These are phyloP conservation scores for Lipotes vexillifer DNA, from an alignment of 2,113 vertebrate genomes.

Conservation along the genomic window DNA sequence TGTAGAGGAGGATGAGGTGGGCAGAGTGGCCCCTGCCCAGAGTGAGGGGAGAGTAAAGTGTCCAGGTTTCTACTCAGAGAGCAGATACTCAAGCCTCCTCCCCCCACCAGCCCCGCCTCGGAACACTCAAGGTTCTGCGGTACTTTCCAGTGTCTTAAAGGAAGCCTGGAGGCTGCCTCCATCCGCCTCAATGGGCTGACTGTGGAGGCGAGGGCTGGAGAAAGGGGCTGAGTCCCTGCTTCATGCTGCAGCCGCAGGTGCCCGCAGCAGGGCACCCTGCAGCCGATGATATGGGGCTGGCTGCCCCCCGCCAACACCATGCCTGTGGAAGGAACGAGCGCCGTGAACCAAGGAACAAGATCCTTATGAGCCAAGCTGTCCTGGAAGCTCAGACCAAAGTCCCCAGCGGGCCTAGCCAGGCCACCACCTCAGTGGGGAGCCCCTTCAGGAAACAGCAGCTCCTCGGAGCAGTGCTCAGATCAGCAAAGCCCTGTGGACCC, in stretches of 20 bases:
- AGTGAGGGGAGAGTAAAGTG: neutral
- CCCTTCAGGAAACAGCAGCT: neutral
- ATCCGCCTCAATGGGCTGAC: neutral
- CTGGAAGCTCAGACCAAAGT: neutral
- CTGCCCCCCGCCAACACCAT: neutral
- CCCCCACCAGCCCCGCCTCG: neutral
- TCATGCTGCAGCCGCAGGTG: no score
- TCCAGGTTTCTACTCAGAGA: neutral
- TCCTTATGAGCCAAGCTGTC: neutral
- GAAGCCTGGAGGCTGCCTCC: neutral
- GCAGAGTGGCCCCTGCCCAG: neutral
- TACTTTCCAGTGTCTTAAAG: neutral
- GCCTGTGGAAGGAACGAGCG: neutral
- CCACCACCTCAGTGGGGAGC: neutral
- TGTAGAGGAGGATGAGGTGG: neutral
- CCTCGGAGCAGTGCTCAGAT: neutral
- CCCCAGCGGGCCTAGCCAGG: neutral
- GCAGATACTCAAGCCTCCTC: neutral
- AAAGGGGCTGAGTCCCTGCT: neutral
- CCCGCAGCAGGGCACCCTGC: neutral
- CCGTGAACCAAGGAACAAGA: neutral
- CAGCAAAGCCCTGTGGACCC: neutral
- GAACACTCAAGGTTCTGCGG: no score
- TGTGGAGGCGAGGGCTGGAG: rapidly evolving
- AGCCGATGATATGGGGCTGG: no score